These are phyloP conservation scores for Cyclura pinguis DNA, from an alignment of 2,797 vertebrate genomes.

Conservation along the genomic window DNA sequence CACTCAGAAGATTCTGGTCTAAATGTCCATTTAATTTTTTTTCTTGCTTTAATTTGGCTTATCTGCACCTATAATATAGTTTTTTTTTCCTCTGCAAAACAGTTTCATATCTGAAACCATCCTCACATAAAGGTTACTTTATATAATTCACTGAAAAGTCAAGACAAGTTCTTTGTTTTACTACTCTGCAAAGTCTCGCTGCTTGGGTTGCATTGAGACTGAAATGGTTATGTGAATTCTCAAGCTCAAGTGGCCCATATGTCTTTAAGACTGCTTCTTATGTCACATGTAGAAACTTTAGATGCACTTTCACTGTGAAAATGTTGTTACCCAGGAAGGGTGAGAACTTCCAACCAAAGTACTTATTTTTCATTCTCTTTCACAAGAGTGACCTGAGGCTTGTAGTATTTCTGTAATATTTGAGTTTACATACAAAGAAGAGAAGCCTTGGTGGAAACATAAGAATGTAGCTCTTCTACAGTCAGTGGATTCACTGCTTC, in stretches of 20 bases:
- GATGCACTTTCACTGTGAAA: background rate
- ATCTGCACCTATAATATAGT: background rate
- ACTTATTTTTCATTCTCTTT: no score
- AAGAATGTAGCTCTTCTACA: no score
- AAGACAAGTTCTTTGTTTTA: conserved; percentile 36
- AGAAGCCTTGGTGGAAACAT: no score
- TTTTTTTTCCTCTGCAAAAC: background rate
- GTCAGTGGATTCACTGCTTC: no score
- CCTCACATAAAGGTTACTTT: background rate
- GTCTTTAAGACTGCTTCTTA: background rate
- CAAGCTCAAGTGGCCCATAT: background rate
- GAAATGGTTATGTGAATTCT: no score
- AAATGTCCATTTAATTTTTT: background rate
- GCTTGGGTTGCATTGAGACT: no score
- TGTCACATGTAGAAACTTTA: background rate
- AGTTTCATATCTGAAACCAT: conserved; percentile 39
- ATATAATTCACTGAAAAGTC: background rate
- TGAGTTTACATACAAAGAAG: no score
- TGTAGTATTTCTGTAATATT: background rate
- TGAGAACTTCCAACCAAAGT: no score
- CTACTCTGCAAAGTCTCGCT: background rate
- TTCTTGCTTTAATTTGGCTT: background rate
- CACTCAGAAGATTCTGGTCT: no score
- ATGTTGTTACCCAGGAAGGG: background rate
- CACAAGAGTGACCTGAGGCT: background rate